Base-by-base conservation (phyloP, 2,888 invertebrate genomes). In the Lingula anatina region DNA sequence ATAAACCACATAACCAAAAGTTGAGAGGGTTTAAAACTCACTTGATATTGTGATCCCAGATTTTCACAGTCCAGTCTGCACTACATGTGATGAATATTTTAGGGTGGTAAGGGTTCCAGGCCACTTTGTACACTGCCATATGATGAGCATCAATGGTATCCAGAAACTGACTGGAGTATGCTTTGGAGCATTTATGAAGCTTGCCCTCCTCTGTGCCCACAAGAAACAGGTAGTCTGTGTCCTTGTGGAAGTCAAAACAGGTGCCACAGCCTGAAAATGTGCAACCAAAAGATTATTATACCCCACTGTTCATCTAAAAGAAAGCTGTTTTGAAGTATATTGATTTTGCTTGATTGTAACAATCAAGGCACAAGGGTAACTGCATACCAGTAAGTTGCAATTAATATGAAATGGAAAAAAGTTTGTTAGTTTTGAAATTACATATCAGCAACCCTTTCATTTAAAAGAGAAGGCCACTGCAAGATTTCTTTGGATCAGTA, bases 151-250 rank as follows among this genome's bases (percentile, higher is more conserved):
- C 82, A 51, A 78, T 78, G 55, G 90, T 23, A 85, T 87, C 71
- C 44, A 79, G 62, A 60, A 72, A 74, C 50, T 76, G 74, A 46
- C 70, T 72, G n/a, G 69, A 72, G 61, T 78, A 79, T 9, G 75
- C 70, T 51, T 75, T 88, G 54, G 91, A 93, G 76, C 95, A 95
- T 59, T 91, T 90, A 79, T 90, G 92, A 57, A 95, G 88, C 23
- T 85, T 83, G 18, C 95, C 95, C 69, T 92, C 92, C 71, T 94
- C 94, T 0, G 93, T 92, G 42, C 95, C 95, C 40, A 94, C 88
- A 61, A 95, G 80, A 78, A 90, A 94, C 56, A 92, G 83, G 53
- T 87, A 84, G 1, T 83, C 79, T 63, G 88, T 85, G 39, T 83
- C 83, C 0, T 90, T 91, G 78, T 95, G 92, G 78, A 95, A 90